A percentile compares a stretch with the other conserved stretches of the same genome.
Conservation (phyloP, 2,888 invertebrate species). For the Scaptomyza polygonia region DNA sequence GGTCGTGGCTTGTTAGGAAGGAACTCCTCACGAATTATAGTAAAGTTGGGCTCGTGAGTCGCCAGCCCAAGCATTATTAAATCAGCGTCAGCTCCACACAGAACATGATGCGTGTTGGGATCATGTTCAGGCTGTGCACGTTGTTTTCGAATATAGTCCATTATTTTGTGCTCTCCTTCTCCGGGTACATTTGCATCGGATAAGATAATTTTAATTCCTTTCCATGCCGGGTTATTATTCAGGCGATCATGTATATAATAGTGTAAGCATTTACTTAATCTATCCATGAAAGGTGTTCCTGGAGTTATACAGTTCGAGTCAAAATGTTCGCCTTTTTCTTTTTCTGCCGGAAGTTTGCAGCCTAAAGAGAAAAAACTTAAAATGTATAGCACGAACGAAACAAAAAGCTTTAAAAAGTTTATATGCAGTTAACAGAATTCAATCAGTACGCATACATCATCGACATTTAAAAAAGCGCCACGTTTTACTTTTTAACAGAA, state of each 20-base stretch:
- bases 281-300: slow-evolving; percentile 99
- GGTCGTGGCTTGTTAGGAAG: slow-evolving; percentile 98
- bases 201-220: slow-evolving; percentile 95
- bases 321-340: slow-evolving; percentile 96
- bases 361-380: slow-evolving; percentile 79
- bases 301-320: slow-evolving; percentile 99
- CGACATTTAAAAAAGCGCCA: too few species aligned
- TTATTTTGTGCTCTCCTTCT: slow-evolving; percentile 99
- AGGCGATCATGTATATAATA: slow-evolving; percentile 85
- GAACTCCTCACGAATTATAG: slow-evolving; percentile 99
- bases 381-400: not conserved
- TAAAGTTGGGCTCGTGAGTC: slow-evolving; percentile 99
- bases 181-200: slow-evolving; percentile 99
- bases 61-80: slow-evolving; percentile 99
- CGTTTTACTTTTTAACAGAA: too few species aligned
- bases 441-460: too few species aligned
- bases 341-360: slow-evolving; percentile 92
- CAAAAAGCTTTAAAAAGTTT: not conserved
- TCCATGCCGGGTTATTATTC: slow-evolving; percentile 98
- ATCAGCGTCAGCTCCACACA: slow-evolving; percentile 99
- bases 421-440: too few species aligned
- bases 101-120: slow-evolving; percentile 98
- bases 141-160: slow-evolving; percentile 99
- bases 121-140: slow-evolving; percentile 97
- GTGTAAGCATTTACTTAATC: slow-evolving; percentile 91